phyloP scores from a whole-genome alignment of 2,113 vertebrate species.

The Myiozetetes cayanensis region DNA sequence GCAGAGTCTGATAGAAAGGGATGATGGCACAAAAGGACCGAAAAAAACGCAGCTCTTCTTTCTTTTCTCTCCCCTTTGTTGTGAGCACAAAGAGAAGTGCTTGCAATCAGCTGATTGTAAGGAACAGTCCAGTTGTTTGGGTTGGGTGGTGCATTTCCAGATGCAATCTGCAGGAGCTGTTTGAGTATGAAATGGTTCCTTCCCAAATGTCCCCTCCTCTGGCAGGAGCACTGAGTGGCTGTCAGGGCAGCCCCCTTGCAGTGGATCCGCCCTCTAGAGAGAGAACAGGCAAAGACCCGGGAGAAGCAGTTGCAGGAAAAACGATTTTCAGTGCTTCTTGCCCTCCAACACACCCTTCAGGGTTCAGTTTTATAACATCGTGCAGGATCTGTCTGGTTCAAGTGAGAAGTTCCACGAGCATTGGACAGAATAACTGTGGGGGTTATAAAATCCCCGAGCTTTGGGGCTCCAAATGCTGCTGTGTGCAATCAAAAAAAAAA shows the following conservation, averaged over 20 bases:
- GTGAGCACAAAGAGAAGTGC: slow-evolving; percentile 53
- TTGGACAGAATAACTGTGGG: neutral
- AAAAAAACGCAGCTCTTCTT: neutral
- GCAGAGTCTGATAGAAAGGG: slow-evolving; percentile 38
- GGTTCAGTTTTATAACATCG: neutral
- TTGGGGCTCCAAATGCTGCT: neutral
- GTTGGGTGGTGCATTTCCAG: neutral
- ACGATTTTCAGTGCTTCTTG: neutral
- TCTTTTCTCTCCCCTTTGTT: slow-evolving; percentile 29
- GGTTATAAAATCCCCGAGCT: neutral
- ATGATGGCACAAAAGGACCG: slow-evolving; percentile 50
- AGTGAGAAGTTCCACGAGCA: neutral
- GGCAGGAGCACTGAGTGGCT: neutral
- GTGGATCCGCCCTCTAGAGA: neutral
- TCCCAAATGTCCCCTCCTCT: neutral
- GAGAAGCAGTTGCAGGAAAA: neutral
- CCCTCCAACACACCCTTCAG: rapidly evolving
- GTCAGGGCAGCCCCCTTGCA: neutral
- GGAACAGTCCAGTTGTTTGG: slow-evolving; percentile 45
- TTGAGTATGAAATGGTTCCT: neutral
- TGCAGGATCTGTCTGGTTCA: neutral
- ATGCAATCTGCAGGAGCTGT: neutral
- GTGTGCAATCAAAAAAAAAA: neutral
- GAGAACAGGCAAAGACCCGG: neutral
- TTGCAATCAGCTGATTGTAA: slow-evolving; percentile 54